Conservation (phyloP, 2,888 invertebrate genomes). For the Eurois occulta region DNA sequence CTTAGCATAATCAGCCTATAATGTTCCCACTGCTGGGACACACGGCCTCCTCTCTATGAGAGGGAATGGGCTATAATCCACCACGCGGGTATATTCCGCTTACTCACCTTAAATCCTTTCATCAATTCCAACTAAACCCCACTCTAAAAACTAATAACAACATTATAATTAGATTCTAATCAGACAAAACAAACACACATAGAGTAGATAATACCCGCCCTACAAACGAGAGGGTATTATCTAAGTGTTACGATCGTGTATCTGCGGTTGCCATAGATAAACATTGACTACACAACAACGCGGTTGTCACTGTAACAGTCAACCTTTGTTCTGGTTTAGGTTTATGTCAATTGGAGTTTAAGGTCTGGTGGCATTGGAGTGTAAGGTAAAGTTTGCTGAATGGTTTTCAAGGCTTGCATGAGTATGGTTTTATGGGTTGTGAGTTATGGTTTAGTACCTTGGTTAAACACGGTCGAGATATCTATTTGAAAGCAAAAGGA, state of each 20-base stretch:
- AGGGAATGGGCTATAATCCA: too few species aligned
- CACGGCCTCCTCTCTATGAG: too few species aligned
- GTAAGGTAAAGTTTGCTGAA: conserved; percentile 5
- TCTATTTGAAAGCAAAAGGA: not conserved
- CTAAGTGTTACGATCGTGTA: conserved; percentile 76
- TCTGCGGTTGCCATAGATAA: conserved; percentile 69
- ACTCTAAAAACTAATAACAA: conserved; percentile 8
- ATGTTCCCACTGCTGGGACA: too few species aligned
- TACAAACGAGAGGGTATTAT: conserved; percentile 73
- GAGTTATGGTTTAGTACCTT: not conserved
- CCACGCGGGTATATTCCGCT: too few species aligned
- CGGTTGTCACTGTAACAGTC: conserved; percentile 70
- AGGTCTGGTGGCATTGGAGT: conserved; percentile 35
- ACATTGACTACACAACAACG: conserved; percentile 71
- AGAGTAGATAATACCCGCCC: conserved; percentile 57
- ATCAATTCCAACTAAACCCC: not conserved
- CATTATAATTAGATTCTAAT: conserved; percentile 61
- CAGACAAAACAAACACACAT: conserved; percentile 56
- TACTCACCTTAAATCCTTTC: not conserved
- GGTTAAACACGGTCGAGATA: not conserved
- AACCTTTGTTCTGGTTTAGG: conserved; percentile 59
- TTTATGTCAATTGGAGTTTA: conserved; percentile 42
- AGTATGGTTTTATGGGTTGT: not conserved
- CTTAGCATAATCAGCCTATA: too few species aligned
- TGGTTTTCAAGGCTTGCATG: not conserved